A percentile compares a stretch with the other conserved stretches of the same genome.
Conservation (phyloP, 2,797 vertebrate genomes). For the Siniperca obscura region DNA sequence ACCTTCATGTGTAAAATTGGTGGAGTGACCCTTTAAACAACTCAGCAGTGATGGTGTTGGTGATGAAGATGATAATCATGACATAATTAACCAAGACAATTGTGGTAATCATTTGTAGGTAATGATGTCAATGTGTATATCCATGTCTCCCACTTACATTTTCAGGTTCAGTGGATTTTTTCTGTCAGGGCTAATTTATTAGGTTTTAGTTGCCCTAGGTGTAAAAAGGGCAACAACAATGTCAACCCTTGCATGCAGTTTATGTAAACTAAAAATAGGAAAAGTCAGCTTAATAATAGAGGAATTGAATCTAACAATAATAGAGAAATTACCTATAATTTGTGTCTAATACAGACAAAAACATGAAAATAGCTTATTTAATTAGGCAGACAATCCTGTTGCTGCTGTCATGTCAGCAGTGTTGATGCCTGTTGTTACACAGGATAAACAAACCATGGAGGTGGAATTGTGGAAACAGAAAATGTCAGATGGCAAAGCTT, state of each 20-base stretch:
- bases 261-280: background rate
- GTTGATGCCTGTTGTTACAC: constrained; percentile 6
- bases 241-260: constrained; percentile 1
- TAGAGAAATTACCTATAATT: background rate
- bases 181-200: constrained; percentile 12
- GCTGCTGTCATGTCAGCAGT: background rate
- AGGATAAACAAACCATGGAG: constrained; percentile 28
- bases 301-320: background rate
- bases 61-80: background rate
- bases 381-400: background rate
- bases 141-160: background rate
- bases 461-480: constrained; percentile 22
- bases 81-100: background rate
- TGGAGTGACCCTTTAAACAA: background rate
- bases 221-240: constrained; percentile 7
- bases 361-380: background rate
- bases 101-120: background rate
- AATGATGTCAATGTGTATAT: constrained; percentile 1
- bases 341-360: background rate
- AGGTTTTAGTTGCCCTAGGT: constrained; percentile 8
- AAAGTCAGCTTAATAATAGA: background rate
- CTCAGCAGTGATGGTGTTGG: background rate
- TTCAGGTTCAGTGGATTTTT: constrained; percentile 9
- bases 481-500: constrained; percentile 44
- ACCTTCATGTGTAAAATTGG: background rate